Evolutionary conservation across 2,888 invertebrate genomes (phyloP), one percentile per base, ranked within the genome.

Genomic region (Drosophila borborema): DNA sequence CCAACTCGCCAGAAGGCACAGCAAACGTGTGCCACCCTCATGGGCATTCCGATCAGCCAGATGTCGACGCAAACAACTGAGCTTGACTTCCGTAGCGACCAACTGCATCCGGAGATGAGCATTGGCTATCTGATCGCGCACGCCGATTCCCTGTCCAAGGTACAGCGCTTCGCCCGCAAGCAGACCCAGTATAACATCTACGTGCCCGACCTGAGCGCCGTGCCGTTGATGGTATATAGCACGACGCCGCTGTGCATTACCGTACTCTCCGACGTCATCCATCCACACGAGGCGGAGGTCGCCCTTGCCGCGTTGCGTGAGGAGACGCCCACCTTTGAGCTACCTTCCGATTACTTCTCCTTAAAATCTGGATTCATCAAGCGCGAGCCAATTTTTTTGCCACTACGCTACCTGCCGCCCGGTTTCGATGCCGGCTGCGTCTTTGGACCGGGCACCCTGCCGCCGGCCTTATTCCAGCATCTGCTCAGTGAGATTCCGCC

Each of bases 361-460:
- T 0, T 20, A 9, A 1, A 9, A 1, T 2, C 2, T 1, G 18
- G 23, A 2, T 0, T 4, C 20, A 34, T 23, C 4, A 34, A n/a
- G 6, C 36, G 36, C 7, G 18, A 28, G 0, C 73, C 72, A 2
- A 28, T 72, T 0, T 72, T 59, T 5, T 14, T 73, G 49, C 72
- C 73, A 2, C 0, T 2, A 2, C 63, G 72, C 36, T 64, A 5
- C 18, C 9, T 74, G 48, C 74, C 74, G 12, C 38, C 58, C 5
- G 73, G 73, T 34, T 73, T 72, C 9, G 34, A 43, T 6, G 73
- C 63, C 10, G 73, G 73, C 34, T 74, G 73, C 28, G 63, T 74
- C n/a, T 74, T 41, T 28, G 45, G 48, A 0, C 59, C 66, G 2
- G 59, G 38, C 38, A 12, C 55, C 2, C 12, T 74, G 20, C 54